phyloP scores from a whole-genome alignment of 2,888 invertebrate species.

The Caenorhabditis sp. region DNA sequence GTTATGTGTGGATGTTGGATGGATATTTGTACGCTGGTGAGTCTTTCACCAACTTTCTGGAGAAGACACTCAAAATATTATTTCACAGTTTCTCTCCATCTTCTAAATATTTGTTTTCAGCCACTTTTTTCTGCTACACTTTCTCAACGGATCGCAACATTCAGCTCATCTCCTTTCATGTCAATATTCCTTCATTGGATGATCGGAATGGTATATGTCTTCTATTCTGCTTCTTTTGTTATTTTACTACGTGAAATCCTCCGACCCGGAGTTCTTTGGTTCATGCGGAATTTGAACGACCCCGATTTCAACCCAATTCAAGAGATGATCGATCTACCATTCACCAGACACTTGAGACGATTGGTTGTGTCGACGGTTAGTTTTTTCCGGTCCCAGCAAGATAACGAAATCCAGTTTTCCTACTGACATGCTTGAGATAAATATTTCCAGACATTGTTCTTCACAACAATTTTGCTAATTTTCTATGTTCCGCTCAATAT shows the following conservation, averaged over 20 bases:
- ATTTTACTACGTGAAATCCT: conserved; percentile 85
- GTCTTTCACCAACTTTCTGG: conserved; percentile 38
- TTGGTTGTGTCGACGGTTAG: conserved; percentile 91
- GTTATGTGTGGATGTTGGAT: conserved; percentile 98
- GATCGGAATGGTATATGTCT: conserved; percentile 97
- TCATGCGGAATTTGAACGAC: conserved; percentile 94
- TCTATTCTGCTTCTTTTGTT: conserved; percentile 97
- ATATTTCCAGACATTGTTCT: conserved; percentile 77
- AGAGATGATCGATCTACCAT: conserved; percentile 96
- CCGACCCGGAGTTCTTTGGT: conserved; percentile 96
- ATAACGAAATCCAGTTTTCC: too few relatives aligned
- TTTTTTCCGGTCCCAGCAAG: conserved; percentile 1
- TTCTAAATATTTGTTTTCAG: conserved; percentile 45
- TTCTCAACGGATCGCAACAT: conserved; percentile 80
- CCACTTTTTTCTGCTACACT: conserved; percentile 79
- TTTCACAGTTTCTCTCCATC: too few relatives aligned
- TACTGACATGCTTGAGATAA: background rate
- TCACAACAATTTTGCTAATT: conserved; percentile 92
- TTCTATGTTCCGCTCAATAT: conserved; percentile 92
- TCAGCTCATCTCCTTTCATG: conserved; percentile 90
- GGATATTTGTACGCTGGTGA: conserved; percentile 88
- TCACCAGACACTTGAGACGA: conserved; percentile 87
- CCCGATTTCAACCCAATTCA: conserved; percentile 99
- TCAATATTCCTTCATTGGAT: conserved; percentile 98
- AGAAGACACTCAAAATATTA: background rate